These are phyloP conservation scores for Platysternon megacephalum DNA, from an alignment of 2,113 vertebrate genomes.

Conservation along the genomic window DNA sequence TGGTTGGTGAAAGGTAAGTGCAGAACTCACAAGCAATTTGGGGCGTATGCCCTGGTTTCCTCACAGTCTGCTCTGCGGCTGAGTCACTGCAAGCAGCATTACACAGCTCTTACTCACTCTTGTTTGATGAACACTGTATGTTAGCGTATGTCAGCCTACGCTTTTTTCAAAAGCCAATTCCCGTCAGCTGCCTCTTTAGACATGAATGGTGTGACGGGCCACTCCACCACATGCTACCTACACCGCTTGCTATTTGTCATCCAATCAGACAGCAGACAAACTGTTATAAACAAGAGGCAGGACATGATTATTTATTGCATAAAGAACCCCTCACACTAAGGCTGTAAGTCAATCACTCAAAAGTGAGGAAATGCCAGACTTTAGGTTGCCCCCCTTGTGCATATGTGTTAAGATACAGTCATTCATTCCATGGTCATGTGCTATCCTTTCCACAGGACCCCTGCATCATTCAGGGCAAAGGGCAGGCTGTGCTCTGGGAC, in stretches of 20 bases:
- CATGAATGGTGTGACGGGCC: not conserved
- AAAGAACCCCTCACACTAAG: accelerated
- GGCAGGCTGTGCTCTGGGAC: not conserved
- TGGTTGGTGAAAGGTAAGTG: too few species aligned
- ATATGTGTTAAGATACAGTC: not conserved
- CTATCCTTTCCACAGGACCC: not conserved
- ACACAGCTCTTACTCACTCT: too few species aligned
- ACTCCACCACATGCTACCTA: too few species aligned
- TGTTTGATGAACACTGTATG: too few species aligned
- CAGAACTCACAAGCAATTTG: too few species aligned
- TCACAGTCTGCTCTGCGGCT: too few species aligned
- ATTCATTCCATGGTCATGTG: not conserved
- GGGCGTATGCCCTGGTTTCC: too few species aligned
- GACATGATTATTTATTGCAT: not conserved
- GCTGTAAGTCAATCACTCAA: not conserved
- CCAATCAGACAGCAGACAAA: not conserved
- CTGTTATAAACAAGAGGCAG: not conserved
- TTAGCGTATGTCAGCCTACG: not conserved
- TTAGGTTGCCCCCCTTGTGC: not conserved
- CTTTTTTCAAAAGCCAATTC: not conserved
- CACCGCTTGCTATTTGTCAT: not conserved
- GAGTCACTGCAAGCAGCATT: too few species aligned
- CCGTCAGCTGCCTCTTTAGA: not conserved
- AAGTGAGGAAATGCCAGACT: not conserved
- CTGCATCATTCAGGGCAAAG: not conserved